phyloP scores from a whole-genome alignment of 2,113 vertebrate species.

The Istiophorus platypterus region DNA sequence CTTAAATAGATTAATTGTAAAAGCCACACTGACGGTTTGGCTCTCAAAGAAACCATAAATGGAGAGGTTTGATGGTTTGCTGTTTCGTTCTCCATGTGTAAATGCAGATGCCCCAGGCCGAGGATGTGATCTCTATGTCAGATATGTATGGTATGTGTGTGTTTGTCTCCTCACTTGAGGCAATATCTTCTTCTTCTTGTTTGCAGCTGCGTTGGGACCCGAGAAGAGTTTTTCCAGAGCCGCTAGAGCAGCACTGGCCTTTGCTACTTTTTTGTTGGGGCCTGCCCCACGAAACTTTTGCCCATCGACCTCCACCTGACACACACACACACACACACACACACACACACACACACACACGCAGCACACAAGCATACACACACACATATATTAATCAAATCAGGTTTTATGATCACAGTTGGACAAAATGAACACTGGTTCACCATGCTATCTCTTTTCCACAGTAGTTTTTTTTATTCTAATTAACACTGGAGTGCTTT shows the following conservation, averaged over 20 bases:
- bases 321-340: slow-evolving; percentile 7
- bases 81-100: neutral
- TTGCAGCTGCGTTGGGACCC: slow-evolving; percentile 95
- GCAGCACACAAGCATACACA: too few relatives aligned
- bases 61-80: neutral
- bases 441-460: neutral
- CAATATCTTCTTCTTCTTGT: slow-evolving; percentile 98
- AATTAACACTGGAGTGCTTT: slow-evolving; percentile 2
- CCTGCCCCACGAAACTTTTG: slow-evolving; percentile 98
- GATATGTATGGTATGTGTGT: neutral
- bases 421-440: neutral
- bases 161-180: slow-evolving; percentile 88
- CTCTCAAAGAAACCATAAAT: neutral
- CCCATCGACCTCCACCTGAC: slow-evolving; percentile 98
- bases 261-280: slow-evolving; percentile 99
- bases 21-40: neutral
- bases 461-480: neutral
- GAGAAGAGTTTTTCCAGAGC: slow-evolving; percentile 98
- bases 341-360: neutral
- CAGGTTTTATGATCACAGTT: neutral
- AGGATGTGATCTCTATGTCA: neutral
- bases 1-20: neutral
- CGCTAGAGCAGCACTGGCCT: slow-evolving; percentile 97
- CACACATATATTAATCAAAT: neutral
- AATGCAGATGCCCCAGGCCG: neutral